Evolutionary conservation across 2,888 invertebrate species (phyloP).

Genomic region (Pyrochroa serraticornis): DNA sequence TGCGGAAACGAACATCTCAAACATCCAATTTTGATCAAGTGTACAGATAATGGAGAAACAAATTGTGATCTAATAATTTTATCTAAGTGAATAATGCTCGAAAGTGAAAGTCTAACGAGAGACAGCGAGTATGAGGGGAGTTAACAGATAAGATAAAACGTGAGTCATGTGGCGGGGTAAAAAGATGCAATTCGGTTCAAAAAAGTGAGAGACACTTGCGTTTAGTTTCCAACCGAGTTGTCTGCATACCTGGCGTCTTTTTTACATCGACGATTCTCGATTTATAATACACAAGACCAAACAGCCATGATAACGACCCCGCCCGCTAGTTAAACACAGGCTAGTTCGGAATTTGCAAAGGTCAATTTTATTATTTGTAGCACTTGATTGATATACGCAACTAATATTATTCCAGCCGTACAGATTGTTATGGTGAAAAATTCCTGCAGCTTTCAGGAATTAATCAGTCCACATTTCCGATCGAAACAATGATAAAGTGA

Average conservation of each 20-base stretch:
- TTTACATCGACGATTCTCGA: slow-evolving; percentile 4
- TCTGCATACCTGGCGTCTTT: slow-evolving; percentile 1
- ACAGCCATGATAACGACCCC: slow-evolving; percentile 42
- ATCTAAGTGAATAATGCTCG: no score
- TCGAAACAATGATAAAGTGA: slow-evolving; percentile 18
- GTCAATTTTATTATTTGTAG: slow-evolving; percentile 38
- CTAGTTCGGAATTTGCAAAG: slow-evolving; percentile 48
- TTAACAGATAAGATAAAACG: no score
- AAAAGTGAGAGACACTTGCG: not conserved
- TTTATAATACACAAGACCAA: slow-evolving; percentile 19
- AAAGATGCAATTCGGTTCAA: no score
- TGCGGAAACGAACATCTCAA: no score
- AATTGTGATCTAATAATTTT: no score
- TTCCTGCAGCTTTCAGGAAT: not conserved
- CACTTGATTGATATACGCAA: slow-evolving; percentile 33
- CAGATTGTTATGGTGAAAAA: not conserved
- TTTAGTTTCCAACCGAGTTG: slow-evolving; percentile 10
- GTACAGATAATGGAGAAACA: no score
- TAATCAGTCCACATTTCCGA: slow-evolving; percentile 6
- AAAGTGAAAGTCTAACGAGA: no score
- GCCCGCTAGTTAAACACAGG: slow-evolving; percentile 41
- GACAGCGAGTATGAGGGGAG: no score
- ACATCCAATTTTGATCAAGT: no score
- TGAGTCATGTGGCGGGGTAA: no score
- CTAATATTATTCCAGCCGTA: slow-evolving; percentile 5